Conservation (phyloP, 2,888 invertebrate species). For the Colletes collaris region DNA sequence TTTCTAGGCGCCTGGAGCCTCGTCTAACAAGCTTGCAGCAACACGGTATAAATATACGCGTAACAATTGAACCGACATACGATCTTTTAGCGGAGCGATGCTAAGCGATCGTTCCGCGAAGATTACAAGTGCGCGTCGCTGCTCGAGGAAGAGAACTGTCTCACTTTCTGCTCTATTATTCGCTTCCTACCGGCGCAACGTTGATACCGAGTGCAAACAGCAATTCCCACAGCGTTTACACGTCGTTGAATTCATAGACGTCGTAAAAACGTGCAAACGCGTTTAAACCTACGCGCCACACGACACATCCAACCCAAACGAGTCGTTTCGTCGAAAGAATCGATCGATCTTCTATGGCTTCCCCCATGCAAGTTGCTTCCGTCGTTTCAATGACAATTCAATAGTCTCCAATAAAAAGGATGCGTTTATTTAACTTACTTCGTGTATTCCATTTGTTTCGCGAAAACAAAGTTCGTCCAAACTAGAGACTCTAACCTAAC, state of each 20-base stretch:
- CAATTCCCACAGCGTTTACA: slow-evolving; percentile 61
- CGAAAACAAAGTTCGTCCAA: too few species aligned
- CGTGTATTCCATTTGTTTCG: too few species aligned
- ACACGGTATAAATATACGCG: slow-evolving; percentile 6
- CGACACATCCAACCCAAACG: too few species aligned
- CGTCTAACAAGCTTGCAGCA: background rate
- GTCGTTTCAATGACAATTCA: too few species aligned
- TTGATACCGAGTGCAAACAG: slow-evolving; percentile 31
- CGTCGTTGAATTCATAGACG: background rate
- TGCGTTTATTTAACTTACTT: too few species aligned
- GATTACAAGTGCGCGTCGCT: slow-evolving; percentile 30
- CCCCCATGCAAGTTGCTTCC: too few species aligned
- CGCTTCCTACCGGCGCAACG: slow-evolving; percentile 49
- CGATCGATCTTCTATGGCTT: too few species aligned
- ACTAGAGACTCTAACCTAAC: too few species aligned
- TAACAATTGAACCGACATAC: slow-evolving; percentile 19
- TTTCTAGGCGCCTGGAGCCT: background rate
- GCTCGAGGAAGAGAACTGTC: slow-evolving; percentile 60
- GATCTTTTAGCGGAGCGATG: slow-evolving; percentile 31
- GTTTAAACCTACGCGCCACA: background rate
- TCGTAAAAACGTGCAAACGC: slow-evolving; percentile 25
- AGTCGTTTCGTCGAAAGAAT: too few species aligned
- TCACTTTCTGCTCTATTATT: slow-evolving; percentile 68
- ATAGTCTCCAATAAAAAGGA: too few species aligned
- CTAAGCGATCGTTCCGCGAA: slow-evolving; percentile 52